Conservation (phyloP, 2,888 invertebrate species). For the Yponomeuta evonymella region DNA sequence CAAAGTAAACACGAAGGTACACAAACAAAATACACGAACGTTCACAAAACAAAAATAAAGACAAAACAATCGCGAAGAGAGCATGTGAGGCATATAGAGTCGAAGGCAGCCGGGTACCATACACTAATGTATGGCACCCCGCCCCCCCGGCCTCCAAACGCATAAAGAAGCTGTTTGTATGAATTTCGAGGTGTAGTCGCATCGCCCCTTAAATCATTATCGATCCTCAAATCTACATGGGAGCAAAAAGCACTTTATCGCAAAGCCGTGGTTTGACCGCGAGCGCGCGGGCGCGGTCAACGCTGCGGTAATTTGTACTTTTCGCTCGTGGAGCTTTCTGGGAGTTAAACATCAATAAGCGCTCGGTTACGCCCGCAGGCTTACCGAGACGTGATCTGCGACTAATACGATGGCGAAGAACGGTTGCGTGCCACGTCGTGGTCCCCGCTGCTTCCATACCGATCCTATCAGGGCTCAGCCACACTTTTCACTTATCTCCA, state of each 20-base stretch:
- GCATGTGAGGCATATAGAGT: too few relatives aligned
- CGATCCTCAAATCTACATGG: background rate
- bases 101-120: too few relatives aligned
- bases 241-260: conserved; percentile 6
- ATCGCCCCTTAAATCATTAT: too few relatives aligned
- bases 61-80: too few relatives aligned
- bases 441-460: background rate
- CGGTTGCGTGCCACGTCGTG: background rate
- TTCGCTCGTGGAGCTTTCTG: conserved; percentile 3
- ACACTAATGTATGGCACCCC: too few relatives aligned
- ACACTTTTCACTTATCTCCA: conserved; percentile 14
- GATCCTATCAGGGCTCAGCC: conserved; percentile 6
- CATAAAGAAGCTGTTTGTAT: too few relatives aligned
- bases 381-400: background rate
- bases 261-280: background rate
- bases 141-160: too few relatives aligned
- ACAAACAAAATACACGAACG: too few relatives aligned
- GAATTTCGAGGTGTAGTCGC: too few relatives aligned
- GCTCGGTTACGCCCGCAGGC: conserved; percentile 1
- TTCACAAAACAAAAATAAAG: too few relatives aligned
- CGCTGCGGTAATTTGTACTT: conserved; percentile 6
- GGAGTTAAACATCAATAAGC: conserved; percentile 10
- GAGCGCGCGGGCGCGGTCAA: background rate
- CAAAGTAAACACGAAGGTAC: too few relatives aligned
- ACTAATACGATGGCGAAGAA: background rate